Conservation (phyloP, 2,113 vertebrate genomes). For the Daboia siamensis region DNA sequence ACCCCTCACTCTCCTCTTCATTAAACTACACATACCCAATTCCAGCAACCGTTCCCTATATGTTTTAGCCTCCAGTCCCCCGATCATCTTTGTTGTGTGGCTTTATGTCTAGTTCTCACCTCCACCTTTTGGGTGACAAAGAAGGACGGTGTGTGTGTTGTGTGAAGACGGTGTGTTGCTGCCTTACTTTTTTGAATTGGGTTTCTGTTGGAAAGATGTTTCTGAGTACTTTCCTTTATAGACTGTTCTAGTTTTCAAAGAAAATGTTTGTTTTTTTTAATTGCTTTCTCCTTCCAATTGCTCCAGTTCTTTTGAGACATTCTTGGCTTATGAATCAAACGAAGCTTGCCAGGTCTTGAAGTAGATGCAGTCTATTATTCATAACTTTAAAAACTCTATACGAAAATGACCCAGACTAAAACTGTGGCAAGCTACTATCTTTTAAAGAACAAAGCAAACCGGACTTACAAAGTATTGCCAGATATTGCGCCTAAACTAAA, state of each 20-base stretch:
- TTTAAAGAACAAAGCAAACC: not conserved
- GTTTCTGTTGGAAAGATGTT: not conserved
- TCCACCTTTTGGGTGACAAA: too few relatives aligned
- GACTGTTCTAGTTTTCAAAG: not conserved
- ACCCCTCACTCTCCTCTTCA: too few relatives aligned
- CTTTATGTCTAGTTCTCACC: too few relatives aligned
- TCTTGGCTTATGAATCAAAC: not conserved
- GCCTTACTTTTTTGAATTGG: not conserved
- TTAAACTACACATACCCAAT: too few relatives aligned
- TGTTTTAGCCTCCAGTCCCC: too few relatives aligned
- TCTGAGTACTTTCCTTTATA: not conserved
- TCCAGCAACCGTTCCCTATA: too few relatives aligned
- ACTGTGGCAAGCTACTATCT: not conserved
- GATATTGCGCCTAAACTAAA: not conserved
- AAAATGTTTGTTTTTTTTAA: not conserved
- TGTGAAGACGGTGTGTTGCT: not conserved
- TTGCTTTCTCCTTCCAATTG: not conserved
- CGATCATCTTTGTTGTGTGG: too few relatives aligned
- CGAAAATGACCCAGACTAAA: not conserved
- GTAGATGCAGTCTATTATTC: not conserved
- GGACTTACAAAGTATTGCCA: not conserved
- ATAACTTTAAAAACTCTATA: not conserved
- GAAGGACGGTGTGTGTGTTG: not conserved
- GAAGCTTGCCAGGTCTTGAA: not conserved
- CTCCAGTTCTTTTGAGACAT: not conserved